Base-by-base conservation (phyloP, 2,888 invertebrate species). In the Leptura quadrifasciata region DNA sequence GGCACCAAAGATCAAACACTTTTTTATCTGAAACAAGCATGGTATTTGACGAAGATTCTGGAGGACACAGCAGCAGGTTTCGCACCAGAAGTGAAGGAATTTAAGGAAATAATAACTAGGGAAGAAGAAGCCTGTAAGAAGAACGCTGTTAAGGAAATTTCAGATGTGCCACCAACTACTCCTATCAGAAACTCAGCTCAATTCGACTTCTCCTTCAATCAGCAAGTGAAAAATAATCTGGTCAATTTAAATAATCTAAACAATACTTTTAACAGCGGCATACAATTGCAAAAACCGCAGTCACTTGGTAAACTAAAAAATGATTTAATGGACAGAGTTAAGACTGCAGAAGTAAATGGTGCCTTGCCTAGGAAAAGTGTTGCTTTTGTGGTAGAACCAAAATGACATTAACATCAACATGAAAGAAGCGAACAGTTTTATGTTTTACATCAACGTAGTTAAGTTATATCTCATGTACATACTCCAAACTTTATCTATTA, bases 11-110 rank as follows among this genome's bases (percentile, higher is more conserved):
- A 91, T 74, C 93, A 94, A 84, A 93, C 93, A 6, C 89, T 91
- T 0, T 91, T 94, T 76, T 95, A 94, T 84, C 88, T 95, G 54
- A 92, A 94, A 76, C 95, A 96, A 84, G 93, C 94, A 0, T 91
- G 92, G 76, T 91, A 94, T 70, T 89, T 96, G 2, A 91, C 93
- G 47, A 91, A 91, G 74, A 89, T 95, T 12, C 87, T 94, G 21
- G 90, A 91, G 77, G 92, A 93, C 9, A 74, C 74, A 68, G 91
- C 93, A 70, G 89, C 91, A 12, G 90, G 90, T 5, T 92, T 92
- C 64, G 91, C 91, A 52, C 88, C 89, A 6, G 90, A 92, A 57
- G 78, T 64, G 10, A 31, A 70, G 10, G 79, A 81, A 57, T 81
- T 71, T 31, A 64, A 72, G 35, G 47, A 72, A 47, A 35, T 70